Conservation (phyloP, 2,888 invertebrate species). For the Timema podura region DNA sequence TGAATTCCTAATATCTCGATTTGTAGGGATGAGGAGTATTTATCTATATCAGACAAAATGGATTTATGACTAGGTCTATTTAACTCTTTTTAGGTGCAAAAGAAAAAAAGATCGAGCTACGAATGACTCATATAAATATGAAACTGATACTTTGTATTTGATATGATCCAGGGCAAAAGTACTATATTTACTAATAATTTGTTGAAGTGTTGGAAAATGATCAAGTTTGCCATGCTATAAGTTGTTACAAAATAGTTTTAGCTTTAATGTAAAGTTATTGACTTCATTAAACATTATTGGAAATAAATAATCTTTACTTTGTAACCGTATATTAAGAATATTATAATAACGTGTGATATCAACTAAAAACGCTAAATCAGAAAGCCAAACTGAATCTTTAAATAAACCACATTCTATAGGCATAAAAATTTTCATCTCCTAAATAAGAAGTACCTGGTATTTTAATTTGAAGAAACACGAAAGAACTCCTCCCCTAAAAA, state of each 20-base stretch:
- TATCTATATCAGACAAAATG: too few relatives aligned
- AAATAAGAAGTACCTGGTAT: neutral
- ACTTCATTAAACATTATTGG: too few relatives aligned
- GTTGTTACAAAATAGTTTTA: too few relatives aligned
- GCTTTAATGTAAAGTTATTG: too few relatives aligned
- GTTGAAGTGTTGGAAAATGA: constrained; percentile 1
- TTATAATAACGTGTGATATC: neutral
- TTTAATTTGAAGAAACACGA: neutral
- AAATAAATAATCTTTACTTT: constrained; percentile 1
- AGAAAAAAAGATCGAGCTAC: too few relatives aligned
- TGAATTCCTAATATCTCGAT: too few relatives aligned
- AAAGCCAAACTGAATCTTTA: neutral
- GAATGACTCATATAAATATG: too few relatives aligned
- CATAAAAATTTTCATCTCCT: neutral
- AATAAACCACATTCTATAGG: neutral
- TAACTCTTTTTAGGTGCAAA: too few relatives aligned
- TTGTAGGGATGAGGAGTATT: too few relatives aligned
- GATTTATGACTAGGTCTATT: too few relatives aligned
- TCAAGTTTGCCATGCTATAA: neutral
- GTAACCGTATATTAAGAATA: neutral
- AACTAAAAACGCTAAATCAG: neutral
- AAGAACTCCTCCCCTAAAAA: neutral
- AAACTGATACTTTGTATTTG: too few relatives aligned
- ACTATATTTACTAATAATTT: neutral
- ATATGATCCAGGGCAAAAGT: neutral